Evolutionary conservation across 1,140 invertebrate species (phyloP).

Genomic region (Panagrolaimus sp.): DNA sequence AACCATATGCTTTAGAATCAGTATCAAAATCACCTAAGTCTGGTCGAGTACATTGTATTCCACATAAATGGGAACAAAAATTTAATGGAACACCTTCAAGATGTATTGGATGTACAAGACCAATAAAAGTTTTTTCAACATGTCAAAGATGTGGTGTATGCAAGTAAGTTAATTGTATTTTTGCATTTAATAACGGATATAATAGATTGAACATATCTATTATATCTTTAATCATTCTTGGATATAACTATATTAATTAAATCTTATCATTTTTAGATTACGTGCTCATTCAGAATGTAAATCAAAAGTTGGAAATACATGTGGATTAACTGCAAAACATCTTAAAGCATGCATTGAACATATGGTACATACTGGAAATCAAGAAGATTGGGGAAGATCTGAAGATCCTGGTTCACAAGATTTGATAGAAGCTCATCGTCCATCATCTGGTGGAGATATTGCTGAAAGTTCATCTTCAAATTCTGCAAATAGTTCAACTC

Average conservation of each 20-base stretch:
- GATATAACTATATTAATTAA: too few relatives aligned
- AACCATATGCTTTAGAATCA: slow-evolving; percentile 7
- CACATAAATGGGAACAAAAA: slow-evolving; percentile 35
- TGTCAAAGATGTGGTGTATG: slow-evolving; percentile 47
- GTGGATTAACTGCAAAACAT: slow-evolving; percentile 43
- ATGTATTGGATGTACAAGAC: slow-evolving; percentile 28
- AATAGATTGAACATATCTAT: too few relatives aligned
- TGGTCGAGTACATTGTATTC: slow-evolving; percentile 16
- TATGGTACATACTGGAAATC: slow-evolving; percentile 43
- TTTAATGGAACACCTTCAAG: slow-evolving; percentile 45
- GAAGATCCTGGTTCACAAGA: slow-evolving; percentile 17
- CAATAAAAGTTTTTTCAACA: slow-evolving; percentile 32
- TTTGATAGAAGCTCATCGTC: slow-evolving; percentile 28
- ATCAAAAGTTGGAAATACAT: slow-evolving; percentile 27
- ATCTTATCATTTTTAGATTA: slow-evolving; percentile 20
- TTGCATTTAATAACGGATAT: too few relatives aligned
- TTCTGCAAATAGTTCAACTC: slow-evolving; percentile 31
- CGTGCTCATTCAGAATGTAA: slow-evolving; percentile 31
- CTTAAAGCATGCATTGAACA: slow-evolving; percentile 41
- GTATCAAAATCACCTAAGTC: slow-evolving; percentile 3
- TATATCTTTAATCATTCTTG: too few relatives aligned
- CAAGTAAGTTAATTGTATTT: slow-evolving; percentile 46
- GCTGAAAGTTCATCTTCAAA: slow-evolving; percentile 33
- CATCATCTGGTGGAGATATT: slow-evolving; percentile 7
- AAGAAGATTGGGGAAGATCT: slow-evolving; percentile 48